phyloP scores from a whole-genome alignment of 2,113 vertebrate species.

The Microcebus jonahi region DNA sequence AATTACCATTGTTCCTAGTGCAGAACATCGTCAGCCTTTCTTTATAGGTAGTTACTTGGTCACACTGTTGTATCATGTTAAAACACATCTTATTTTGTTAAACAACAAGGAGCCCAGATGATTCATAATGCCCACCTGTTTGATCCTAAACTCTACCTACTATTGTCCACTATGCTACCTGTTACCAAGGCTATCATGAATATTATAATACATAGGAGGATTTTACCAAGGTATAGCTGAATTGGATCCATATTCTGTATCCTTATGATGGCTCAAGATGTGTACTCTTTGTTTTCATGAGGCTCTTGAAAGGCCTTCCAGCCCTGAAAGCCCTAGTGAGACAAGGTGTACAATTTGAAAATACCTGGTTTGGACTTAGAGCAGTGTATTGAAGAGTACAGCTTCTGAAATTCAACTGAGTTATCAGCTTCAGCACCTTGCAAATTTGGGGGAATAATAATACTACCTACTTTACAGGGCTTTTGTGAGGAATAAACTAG shows the following conservation, averaged over 20 bases:
- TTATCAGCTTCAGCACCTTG: background rate
- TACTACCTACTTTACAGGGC: background rate
- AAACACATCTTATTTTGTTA: background rate
- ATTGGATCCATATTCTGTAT: background rate
- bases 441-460: background rate
- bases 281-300: background rate
- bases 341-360: background rate
- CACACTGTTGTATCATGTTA: background rate
- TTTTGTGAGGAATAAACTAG: background rate
- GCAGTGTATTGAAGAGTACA: background rate
- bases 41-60: background rate
- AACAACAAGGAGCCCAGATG: background rate
- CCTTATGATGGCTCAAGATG: background rate
- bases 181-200: background rate
- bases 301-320: background rate
- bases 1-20: background rate
- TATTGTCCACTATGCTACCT: too few relatives aligned
- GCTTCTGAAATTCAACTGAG: background rate
- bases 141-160: background rate
- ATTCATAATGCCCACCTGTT: background rate
- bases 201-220: background rate
- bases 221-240: background rate
- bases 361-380: background rate
- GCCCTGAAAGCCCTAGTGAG: background rate
- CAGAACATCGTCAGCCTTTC: background rate